Evolutionary conservation across 2,113 vertebrate species (phyloP), one percentile per base, ranked within the genome.

Genomic region (Genyomyrus donnyi): DNA sequence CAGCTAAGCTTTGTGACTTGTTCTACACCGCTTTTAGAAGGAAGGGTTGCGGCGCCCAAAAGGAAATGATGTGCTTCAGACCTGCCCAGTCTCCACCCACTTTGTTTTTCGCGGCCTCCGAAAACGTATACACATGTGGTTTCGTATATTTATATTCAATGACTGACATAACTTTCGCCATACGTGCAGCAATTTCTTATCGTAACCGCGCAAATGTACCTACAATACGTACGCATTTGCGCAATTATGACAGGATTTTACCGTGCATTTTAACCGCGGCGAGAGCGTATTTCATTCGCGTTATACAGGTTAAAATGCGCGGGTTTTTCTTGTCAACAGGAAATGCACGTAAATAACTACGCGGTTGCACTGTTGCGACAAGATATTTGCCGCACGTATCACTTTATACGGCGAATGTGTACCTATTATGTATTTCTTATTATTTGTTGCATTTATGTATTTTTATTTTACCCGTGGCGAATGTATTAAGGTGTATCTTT

Each of bases 31-130:
- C 88, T 52, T 70, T 89, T 13, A 50, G 48, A 52, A 49, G 45
- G 48, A 80, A 80, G 70, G n/a, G 13, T 53, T 19, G 19, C 31
- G 9, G 11, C 49, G 52, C 35, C 50, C 70, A 5, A 89, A 77
- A 89, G 88, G 88, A 89, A 89, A 56, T 89, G 88, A 84, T 83
- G 70, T 80, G 6, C 21, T 10, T 11, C 21, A 49, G 70, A 39
- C 70, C 88, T 56, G 88, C 88, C 49, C 50, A 84, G 21, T 89
- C 70, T 39, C 66, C 88, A 24, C 48, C 88, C 83, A 46, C 45
- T 21, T n/a, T 3, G 35, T 21, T 48, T 85, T 48, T 46, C 83
- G 45, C 83, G 83, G 83, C 39, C 42, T 46, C 21, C 35, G 45
- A 8, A 48, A 21, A n/a, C 2, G 45, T 48, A 8, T n/a, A n/a